These are phyloP conservation scores for Galago senegalensis DNA, from an alignment of 2,797 vertebrate species.

Conservation along the genomic window DNA sequence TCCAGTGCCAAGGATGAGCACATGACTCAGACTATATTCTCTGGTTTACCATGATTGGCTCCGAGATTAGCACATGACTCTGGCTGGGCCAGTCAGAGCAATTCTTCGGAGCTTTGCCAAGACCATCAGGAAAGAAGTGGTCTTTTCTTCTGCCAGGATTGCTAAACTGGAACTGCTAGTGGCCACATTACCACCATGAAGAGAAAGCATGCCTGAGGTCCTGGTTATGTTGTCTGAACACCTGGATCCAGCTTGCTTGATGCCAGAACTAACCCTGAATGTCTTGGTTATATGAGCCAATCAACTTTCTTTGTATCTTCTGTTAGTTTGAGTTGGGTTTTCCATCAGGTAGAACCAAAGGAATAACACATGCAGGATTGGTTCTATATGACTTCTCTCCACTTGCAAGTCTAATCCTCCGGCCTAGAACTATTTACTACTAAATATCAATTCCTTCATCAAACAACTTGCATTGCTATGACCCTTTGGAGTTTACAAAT, in stretches of 20 bases:
- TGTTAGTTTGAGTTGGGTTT: neutral
- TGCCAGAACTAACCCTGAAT: neutral
- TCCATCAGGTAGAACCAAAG: neutral
- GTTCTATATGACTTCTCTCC: neutral
- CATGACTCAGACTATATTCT: neutral
- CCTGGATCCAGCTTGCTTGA: slow-evolving; percentile 17
- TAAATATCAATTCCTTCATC: slow-evolving; percentile 16
- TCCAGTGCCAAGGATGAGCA: neutral
- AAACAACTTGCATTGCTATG: neutral
- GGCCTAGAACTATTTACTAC: neutral
- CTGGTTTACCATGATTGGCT: neutral
- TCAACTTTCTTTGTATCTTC: neutral
- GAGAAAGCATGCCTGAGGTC: neutral
- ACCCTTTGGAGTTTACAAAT: neutral
- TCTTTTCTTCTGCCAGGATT: neutral
- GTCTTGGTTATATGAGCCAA: neutral
- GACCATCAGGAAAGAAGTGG: neutral
- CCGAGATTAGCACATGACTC: neutral
- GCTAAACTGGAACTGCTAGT: neutral
- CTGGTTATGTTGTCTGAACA: neutral
- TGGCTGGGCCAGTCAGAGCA: neutral
- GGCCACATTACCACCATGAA: neutral
- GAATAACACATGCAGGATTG: neutral
- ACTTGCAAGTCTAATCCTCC: neutral
- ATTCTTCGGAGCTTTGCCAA: neutral